Evolutionary conservation across 2,888 invertebrate species (phyloP).

Genomic region (Synanthedon vespiformis): DNA sequence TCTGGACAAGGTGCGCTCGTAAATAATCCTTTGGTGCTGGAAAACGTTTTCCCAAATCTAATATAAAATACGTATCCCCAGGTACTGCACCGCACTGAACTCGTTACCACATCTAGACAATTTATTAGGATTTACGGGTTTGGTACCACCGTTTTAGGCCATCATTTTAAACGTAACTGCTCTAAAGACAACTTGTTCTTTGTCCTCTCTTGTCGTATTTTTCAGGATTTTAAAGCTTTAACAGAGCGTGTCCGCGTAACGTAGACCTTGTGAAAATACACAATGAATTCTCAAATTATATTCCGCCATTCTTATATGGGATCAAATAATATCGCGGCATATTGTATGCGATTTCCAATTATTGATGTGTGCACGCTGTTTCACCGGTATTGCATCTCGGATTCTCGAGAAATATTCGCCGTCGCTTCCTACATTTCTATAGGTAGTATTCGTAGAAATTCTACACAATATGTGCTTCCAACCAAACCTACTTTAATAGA

Average conservation of each 20-base stretch:
- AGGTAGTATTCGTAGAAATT: too few species aligned
- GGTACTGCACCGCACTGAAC: conserved; percentile 28
- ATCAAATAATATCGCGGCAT: conserved; percentile 28
- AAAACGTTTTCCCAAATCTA: conserved; percentile 34
- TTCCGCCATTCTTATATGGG: conserved; percentile 8
- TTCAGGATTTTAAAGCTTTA: conserved; percentile 1
- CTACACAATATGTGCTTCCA: too few species aligned
- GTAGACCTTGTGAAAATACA: not conserved
- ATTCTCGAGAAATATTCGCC: conserved; percentile 31
- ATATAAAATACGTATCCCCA: conserved; percentile 35
- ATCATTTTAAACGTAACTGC: conserved; percentile 20
- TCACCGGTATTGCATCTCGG: conserved; percentile 27
- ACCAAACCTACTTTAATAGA: too few species aligned
- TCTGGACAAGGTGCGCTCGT: conserved; percentile 17
- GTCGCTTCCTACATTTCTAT: not conserved
- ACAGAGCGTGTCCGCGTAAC: not conserved
- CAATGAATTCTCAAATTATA: not conserved
- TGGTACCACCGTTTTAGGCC: conserved; percentile 19
- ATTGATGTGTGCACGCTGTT: conserved; percentile 34
- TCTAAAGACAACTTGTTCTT: conserved; percentile 15
- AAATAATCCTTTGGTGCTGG: conserved; percentile 33
- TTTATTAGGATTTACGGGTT: conserved; percentile 39
- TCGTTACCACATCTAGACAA: conserved; percentile 43
- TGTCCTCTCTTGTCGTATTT: conserved; percentile 4
- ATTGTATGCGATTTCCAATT: conserved; percentile 43